Conservation (phyloP, 2,797 vertebrate genomes). For the Brachyalestes nurse region DNA sequence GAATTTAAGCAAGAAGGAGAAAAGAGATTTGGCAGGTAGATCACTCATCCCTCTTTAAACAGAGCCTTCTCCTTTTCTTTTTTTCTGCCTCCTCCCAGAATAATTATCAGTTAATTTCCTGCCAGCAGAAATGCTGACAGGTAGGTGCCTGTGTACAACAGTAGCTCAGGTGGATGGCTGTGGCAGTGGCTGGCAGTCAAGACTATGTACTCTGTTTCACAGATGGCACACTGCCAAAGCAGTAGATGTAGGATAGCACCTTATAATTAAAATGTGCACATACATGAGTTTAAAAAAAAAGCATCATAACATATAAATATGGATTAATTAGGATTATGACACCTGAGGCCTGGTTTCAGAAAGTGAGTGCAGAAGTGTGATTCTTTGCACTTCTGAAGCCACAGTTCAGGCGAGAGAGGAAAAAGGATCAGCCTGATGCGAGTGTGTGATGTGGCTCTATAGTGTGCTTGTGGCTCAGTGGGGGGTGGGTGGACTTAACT, state of each 20-base stretch:
- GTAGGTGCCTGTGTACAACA: slow-evolving; percentile 52
- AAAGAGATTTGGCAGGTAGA: slow-evolving; percentile 42
- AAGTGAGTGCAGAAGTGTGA: slow-evolving; percentile 40
- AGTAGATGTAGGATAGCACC: slow-evolving; percentile 32
- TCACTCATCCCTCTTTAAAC: slow-evolving; percentile 54
- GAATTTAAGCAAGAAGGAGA: slow-evolving; percentile 39
- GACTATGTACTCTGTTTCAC: slow-evolving; percentile 21
- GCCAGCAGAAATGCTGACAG: slow-evolving; percentile 55
- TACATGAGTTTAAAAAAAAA: slow-evolving; percentile 13
- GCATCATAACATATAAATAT: slow-evolving; percentile 54
- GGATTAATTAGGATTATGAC: slow-evolving; percentile 43
- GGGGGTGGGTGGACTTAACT: slow-evolving; percentile 41
- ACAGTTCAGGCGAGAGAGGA: slow-evolving; percentile 43
- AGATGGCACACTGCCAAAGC: slow-evolving; percentile 13
- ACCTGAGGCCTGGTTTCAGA: slow-evolving; percentile 39
- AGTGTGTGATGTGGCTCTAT: slow-evolving; percentile 46
- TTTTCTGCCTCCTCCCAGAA: slow-evolving; percentile 38
- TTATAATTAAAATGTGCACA: slow-evolving; percentile 33
- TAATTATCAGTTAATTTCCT: slow-evolving; percentile 63
- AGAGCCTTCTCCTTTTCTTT: slow-evolving; percentile 36
- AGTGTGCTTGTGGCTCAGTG: slow-evolving; percentile 38
- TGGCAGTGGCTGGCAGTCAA: slow-evolving; percentile 32
- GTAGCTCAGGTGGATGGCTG: slow-evolving; percentile 38
- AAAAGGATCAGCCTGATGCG: slow-evolving; percentile 40
- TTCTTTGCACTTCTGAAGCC: slow-evolving; percentile 50